Base-by-base conservation (phyloP, 2,888 invertebrate species). In the Ceratothoa steindachneri region DNA sequence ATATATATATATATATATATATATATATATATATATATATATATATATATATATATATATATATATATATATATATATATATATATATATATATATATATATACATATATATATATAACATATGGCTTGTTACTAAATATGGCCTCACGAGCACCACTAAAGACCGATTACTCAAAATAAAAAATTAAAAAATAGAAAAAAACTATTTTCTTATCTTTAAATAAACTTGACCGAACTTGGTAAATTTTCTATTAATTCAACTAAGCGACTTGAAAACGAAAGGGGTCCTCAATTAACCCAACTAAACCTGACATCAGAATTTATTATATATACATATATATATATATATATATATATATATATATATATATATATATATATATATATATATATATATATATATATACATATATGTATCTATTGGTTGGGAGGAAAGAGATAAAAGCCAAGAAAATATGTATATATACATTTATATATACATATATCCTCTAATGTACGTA, bases 341-440 rank as follows among this genome's bases (percentile, higher is more conserved):
- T 53, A 69, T 55, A 69, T 69, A 69, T 69, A 69, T 69, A 69
- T 69, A 55, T 60, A 69, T 69, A 55, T 55, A 69, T 69, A 69
- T 69, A 1, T 55, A 69, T 69, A 69, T 69, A 69, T 53, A 69
- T 69, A 69, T 1, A 69, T 55, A 69, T 53, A 52, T 0, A 52
- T 55, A 2, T 1, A 52, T 69, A 52, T 60, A 55, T 0, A 22
- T 69, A 55, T 55, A 55, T 55, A 55, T 55, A 55, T 55, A 55
- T 55, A 9, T 55, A 55, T n/a, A n/a, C n/a, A n/a, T n/a, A n/a
- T n/a, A n/a, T n/a, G n/a, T n/a, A n/a, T n/a, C n/a, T n/a, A n/a
- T n/a, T n/a, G n/a, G n/a, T n/a, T n/a, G n/a, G n/a, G n/a, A n/a
- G n/a, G n/a, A n/a, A n/a, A n/a, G n/a, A n/a, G n/a, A n/a, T n/a